phyloP scores from a whole-genome alignment of 2,888 invertebrate genomes.

The Argynnis bischoffii region DNA sequence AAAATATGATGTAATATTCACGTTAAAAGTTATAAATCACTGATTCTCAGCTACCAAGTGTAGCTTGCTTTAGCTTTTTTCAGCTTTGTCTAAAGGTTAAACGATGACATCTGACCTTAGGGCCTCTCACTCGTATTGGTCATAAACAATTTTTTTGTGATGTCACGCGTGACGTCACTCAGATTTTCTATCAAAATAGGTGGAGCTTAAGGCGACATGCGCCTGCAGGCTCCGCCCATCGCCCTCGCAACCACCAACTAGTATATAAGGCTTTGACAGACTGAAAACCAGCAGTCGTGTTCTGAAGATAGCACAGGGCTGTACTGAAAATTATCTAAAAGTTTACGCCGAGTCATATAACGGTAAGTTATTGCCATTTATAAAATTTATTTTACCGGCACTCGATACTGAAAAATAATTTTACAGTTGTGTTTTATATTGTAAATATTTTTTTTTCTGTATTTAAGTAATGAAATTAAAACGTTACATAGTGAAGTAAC shows the following conservation, averaged over 20 bases:
- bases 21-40: too few relatives aligned
- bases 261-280: slow-evolving; percentile 63
- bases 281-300: slow-evolving; percentile 42
- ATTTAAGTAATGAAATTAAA: too few relatives aligned
- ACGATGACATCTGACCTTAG: slow-evolving; percentile 16
- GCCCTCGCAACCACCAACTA: slow-evolving; percentile 48
- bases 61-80: too few relatives aligned
- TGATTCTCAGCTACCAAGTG: too few relatives aligned
- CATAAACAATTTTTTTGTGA: slow-evolving; percentile 43
- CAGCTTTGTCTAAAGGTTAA: background rate
- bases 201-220: slow-evolving; percentile 56
- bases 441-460: too few relatives aligned
- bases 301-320: slow-evolving; percentile 44
- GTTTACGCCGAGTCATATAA: slow-evolving; percentile 64
- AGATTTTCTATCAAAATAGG: slow-evolving; percentile 63
- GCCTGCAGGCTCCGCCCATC: slow-evolving; percentile 60
- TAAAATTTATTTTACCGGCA: background rate
- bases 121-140: slow-evolving; percentile 21
- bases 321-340: slow-evolving; percentile 54
- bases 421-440: too few relatives aligned
- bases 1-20: too few relatives aligned
- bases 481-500: too few relatives aligned
- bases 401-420: background rate
- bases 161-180: slow-evolving; percentile 54
- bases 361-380: slow-evolving; percentile 59